Base-by-base conservation (phyloP, 2,888 invertebrate species). In the Argynnis bischoffii region DNA sequence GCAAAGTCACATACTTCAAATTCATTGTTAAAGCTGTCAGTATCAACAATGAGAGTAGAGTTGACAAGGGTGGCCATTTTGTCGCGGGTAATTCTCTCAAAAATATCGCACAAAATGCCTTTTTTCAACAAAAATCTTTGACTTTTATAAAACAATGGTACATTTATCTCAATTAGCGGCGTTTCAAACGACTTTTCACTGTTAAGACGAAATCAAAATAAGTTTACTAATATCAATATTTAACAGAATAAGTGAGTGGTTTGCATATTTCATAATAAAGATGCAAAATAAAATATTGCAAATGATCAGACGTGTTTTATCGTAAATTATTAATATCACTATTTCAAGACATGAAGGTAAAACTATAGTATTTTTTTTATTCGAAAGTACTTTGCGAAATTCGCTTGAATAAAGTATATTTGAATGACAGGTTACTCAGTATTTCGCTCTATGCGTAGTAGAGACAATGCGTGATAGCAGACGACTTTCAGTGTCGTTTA, bases 171-270 rank as follows among this genome's bases (percentile, higher is more conserved):
- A 83, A 84, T 83, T 83, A 82, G 74, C 73, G 72, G 63, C 71
- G 74, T 77, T 79, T 74, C 72, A 75, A 77, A 78, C 76, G 76
- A 83, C 84, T 82, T 81, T 79, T 85, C 84, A 82, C 75, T 80
- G 84, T 59, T 26, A n/a, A 26, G 26, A 41, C 35, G 35, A n/a
- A 57, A 26, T 48, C n/a, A 48, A 48, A 48, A 48, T 48, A 48
- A 48, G 31, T 3, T 6, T 48, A 5, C 5, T 13, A 26, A 26
- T 13, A 31, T 47, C 48, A 31, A 59, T 59, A 48, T 47, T 47
- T 59, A 31, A n/a, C 8, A 59, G 59, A 14, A 11, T 57, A 35
- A 35, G 35, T 35, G 6, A 35, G 35, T 35, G 8, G 35, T 35
- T 35, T 35, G 35, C 8, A 35, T 35, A 35, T 35, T 35, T 35